These are phyloP conservation scores for Orussus abietinus DNA, from an alignment of 1,140 invertebrate species.

Conservation along the genomic window DNA sequence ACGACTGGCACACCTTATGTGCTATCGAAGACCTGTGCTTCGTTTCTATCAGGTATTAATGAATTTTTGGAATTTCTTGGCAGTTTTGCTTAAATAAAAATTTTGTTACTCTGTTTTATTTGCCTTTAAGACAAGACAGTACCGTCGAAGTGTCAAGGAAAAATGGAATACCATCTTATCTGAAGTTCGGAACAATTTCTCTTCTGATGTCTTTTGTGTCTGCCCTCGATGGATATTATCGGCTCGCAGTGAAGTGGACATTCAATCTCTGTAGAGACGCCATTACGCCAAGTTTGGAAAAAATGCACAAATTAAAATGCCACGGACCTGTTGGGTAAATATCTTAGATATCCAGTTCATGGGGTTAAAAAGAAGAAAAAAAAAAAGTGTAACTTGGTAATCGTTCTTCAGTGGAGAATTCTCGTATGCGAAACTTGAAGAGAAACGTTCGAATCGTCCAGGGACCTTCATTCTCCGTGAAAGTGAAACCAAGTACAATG, in stretches of 20 bases:
- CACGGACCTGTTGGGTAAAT: conserved; percentile 83
- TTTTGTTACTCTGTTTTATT: conserved; percentile 1
- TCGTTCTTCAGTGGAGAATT: conserved; percentile 65
- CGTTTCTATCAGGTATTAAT: conserved; percentile 60
- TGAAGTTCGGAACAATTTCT: conserved; percentile 62
- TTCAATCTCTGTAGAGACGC: conserved; percentile 82
- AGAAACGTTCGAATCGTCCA: conserved; percentile 68
- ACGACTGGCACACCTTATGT: conserved; percentile 69
- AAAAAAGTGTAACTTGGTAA: conserved; percentile 14
- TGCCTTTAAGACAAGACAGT: conserved; percentile 52
- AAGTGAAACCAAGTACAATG: conserved; percentile 72
- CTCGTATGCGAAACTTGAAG: conserved; percentile 76
- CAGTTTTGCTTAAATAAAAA: not conserved
- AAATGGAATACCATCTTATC: conserved; percentile 73
- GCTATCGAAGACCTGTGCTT: conserved; percentile 79
- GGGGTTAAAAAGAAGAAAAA: conserved; percentile 4
- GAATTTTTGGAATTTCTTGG: no score
- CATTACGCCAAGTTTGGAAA: conserved; percentile 69
- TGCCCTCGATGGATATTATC: conserved; percentile 82
- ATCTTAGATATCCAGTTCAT: conserved; percentile 4
- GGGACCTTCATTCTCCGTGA: conserved; percentile 79
- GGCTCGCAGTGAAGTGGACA: conserved; percentile 82
- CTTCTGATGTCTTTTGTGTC: conserved; percentile 77
- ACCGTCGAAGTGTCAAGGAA: conserved; percentile 74
- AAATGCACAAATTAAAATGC: conserved; percentile 71